Percentiles rank a stretch among this genome's conserved stretches.
Conservation (phyloP, 2,113 vertebrate species). For the Sinocyclocheilus grahami region DNA sequence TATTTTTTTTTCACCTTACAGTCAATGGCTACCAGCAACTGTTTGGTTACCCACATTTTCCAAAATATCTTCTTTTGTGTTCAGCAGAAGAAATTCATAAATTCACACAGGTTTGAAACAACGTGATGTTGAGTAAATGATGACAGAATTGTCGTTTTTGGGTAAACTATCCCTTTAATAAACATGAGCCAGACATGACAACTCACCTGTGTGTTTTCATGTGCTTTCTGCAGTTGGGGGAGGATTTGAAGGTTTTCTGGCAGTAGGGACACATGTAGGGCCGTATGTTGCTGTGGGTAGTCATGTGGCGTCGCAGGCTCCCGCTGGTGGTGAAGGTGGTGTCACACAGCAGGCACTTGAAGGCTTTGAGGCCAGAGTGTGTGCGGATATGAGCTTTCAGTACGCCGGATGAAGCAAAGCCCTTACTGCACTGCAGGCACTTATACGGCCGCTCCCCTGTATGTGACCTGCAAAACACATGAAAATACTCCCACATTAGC, state of each 20-base stretch:
- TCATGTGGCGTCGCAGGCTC: constrained; percentile 94
- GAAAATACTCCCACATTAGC: neutral
- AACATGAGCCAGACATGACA: too few relatives aligned
- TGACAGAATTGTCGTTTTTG: neutral
- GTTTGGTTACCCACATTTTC: too few relatives aligned
- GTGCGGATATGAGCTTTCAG: constrained; percentile 96
- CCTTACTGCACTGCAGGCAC: constrained; percentile 93
- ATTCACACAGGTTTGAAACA: neutral
- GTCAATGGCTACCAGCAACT: too few relatives aligned
- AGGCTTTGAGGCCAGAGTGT: constrained; percentile 93
- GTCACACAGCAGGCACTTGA: constrained; percentile 92
- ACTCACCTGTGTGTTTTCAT: constrained; percentile 96
- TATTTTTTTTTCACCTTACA: too few relatives aligned
- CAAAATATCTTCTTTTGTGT: neutral
- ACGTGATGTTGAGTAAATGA: neutral
- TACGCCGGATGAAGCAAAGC: constrained; percentile 96
- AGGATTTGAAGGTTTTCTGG: constrained; percentile 98
- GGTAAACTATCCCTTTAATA: too few relatives aligned
- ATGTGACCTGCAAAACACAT: constrained; percentile 81
- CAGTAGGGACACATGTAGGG: constrained; percentile 99
- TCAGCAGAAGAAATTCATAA: neutral
- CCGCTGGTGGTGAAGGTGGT: constrained; percentile 97
- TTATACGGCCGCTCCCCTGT: constrained; percentile 97
- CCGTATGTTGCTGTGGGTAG: constrained; percentile 93
- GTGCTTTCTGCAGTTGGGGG: constrained; percentile 97